Evolutionary conservation across 2,113 vertebrate species (phyloP).

Genomic region (Shinisaurus crocodilurus): DNA sequence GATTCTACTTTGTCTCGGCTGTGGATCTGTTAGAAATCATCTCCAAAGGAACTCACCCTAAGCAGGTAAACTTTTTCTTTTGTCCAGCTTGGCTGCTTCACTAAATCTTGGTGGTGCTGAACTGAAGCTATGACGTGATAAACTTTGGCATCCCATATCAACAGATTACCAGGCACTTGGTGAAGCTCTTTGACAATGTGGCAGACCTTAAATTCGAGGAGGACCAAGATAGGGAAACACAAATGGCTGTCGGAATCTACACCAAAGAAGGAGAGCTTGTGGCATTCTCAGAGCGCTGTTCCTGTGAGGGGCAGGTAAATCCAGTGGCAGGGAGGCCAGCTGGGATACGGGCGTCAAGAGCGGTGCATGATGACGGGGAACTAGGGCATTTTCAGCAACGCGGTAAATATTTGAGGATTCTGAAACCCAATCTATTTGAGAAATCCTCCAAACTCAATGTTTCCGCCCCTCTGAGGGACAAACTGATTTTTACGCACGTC

Average conservation of each 20-base stretch:
- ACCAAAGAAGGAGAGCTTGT: slow-evolving; percentile 80
- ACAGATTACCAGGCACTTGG: slow-evolving; percentile 79
- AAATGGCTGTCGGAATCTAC: slow-evolving; percentile 76
- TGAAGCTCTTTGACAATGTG: slow-evolving; percentile 81
- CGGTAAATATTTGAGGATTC: too few species aligned
- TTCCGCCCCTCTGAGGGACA: too few species aligned
- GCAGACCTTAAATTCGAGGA: slow-evolving; percentile 80
- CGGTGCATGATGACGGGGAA: too few species aligned
- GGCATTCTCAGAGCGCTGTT: slow-evolving; percentile 70
- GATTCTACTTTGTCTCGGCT: slow-evolving; percentile 79
- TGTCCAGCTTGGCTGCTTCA: background rate
- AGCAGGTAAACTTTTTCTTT: slow-evolving; percentile 30
- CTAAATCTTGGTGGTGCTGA: slow-evolving; percentile 14
- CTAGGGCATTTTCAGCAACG: too few species aligned
- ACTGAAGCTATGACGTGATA: slow-evolving; percentile 27
- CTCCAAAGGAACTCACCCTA: slow-evolving; percentile 79
- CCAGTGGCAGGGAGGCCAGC: background rate
- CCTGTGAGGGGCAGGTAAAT: slow-evolving; percentile 77
- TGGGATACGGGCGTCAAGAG: background rate
- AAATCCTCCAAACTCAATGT: too few species aligned
- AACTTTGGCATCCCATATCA: slow-evolving; percentile 8
- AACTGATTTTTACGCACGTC: too few species aligned
- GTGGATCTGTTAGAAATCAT: slow-evolving; percentile 80
- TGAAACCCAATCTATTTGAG: too few species aligned
- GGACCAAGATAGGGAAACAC: slow-evolving; percentile 45